Percentiles rank a stretch among this genome's conserved stretches.
Evolutionary conservation across 2,113 vertebrate species (phyloP).

Genomic region (Limanda limanda): DNA sequence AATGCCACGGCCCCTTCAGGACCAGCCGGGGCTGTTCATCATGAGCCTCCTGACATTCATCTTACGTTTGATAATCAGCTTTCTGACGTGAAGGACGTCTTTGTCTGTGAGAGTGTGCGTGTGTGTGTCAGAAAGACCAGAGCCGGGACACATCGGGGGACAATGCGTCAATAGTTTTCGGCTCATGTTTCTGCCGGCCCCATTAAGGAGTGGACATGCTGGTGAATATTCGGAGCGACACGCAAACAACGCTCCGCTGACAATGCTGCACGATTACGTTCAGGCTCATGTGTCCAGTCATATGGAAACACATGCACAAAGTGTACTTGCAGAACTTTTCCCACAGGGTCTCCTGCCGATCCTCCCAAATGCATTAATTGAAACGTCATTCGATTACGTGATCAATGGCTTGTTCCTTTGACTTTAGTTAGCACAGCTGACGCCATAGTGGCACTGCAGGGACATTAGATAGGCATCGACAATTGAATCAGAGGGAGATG

Average conservation of each 20-base stretch:
- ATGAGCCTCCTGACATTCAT: constrained; percentile 52
- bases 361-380: constrained; percentile 30
- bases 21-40: constrained; percentile 10
- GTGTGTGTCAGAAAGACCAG: constrained; percentile 1
- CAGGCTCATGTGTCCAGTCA: no score
- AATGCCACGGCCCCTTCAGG: constrained; percentile 62
- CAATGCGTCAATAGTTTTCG: constrained; percentile 27
- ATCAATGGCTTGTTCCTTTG: constrained; percentile 34
- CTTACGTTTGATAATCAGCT: constrained; percentile 58
- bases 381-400: constrained; percentile 43
- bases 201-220: constrained; percentile 19
- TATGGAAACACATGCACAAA: background rate
- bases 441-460: constrained; percentile 12
- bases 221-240: background rate
- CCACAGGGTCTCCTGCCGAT: constrained; percentile 25
- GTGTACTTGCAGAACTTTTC: background rate
- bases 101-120: constrained; percentile 30
- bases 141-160: constrained; percentile 26
- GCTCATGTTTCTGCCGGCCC: constrained; percentile 13
- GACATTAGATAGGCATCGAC: constrained; percentile 42
- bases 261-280: no score
- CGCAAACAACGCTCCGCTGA: background rate
- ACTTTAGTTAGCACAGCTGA: constrained; percentile 42
- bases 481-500: constrained; percentile 43
- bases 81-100: constrained; percentile 52